Base-by-base conservation (phyloP, 2,113 vertebrate species). In the Salvelinus alpinus region DNA sequence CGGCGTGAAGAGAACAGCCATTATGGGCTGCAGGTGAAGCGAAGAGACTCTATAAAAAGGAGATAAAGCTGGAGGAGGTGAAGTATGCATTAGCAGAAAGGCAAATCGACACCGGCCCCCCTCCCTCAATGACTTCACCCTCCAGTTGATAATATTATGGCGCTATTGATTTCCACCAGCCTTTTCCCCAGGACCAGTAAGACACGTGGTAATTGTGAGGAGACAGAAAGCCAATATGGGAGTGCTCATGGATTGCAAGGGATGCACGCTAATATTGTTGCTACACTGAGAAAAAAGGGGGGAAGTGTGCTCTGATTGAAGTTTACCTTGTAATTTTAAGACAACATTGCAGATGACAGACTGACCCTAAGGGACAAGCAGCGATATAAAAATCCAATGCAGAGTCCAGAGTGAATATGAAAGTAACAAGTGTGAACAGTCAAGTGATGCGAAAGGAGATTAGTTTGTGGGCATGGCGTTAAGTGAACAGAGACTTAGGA, bases 111-210 rank as follows among this genome's bases (percentile, higher is more conserved):
- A 90, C 90, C 90, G 84, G 77, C 83, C 89, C 89, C 86, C 90
- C 89, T n/a, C 83, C 92, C 62, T 85, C 86, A 88, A 92, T 93
- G 94, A 95, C 95, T 94, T 96, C 94, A 92, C 94, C 95, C 93
- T 92, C 85, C 93, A 94, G 93, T 97, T 96, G 97, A 97, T 98
- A 95, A 98, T 98, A 98, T 97, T 96, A 97, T 96, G 95, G 94
- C 95, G 93, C 94, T 97, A 98, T 98, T 97, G 97, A 98, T 98
- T 97, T 97, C 95, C 93, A 91, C 93, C 90, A 95, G 95, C 95
- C 93, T 96, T 95, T 95, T 96, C 96, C 94, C 95, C 95, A 95
- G 93, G 95, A 96, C 94, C 94, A 88, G 94, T 97, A 96, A 97
- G 95, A 96, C 96, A 96, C 95, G 95, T 95, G 95, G 96, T 97